Percentiles rank a stretch among this genome's conserved stretches.
Evolutionary conservation across 2,888 invertebrate species (phyloP).

Genomic region (Heteromyza rotundicornis): DNA sequence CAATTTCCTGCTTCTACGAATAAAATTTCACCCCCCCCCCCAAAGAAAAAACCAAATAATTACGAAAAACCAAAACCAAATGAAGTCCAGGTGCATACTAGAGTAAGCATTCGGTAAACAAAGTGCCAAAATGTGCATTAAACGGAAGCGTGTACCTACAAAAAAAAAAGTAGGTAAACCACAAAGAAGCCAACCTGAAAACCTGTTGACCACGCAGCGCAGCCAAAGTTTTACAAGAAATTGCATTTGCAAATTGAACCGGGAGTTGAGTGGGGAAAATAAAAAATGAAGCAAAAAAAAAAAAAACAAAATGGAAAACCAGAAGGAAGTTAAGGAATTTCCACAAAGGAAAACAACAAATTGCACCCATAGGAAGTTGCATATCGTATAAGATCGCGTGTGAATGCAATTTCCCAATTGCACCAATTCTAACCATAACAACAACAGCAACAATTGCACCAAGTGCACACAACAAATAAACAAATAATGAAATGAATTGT

Average conservation of each 20-base stretch:
- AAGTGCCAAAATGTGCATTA: not conserved
- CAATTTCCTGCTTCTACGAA: not conserved
- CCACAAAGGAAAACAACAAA: conserved; percentile 6
- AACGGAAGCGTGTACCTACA: not conserved
- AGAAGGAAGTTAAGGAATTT: not conserved
- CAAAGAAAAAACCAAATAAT: too few relatives aligned
- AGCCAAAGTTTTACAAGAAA: not conserved
- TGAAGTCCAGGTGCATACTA: not conserved
- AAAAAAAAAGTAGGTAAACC: not conserved
- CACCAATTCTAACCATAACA: conserved; percentile 12
- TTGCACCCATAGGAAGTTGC: conserved; percentile 12
- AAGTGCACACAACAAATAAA: conserved; percentile 46
- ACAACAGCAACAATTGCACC: not conserved
- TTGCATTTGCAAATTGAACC: too few relatives aligned
- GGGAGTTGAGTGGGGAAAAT: too few relatives aligned
- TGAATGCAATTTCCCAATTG: conserved; percentile 31
- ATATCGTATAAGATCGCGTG: conserved; percentile 31
- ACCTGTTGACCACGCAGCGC: conserved; percentile 2
- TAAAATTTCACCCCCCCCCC: not conserved
- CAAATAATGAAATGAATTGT: conserved; percentile 56
- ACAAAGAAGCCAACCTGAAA: not conserved
- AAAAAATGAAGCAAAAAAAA: not conserved
- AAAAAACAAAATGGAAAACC: not conserved
- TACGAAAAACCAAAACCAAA: not conserved
- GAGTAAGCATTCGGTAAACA: not conserved